These are phyloP conservation scores for Taphrorychus bicolor DNA, from an alignment of 2,888 invertebrate genomes.

Conservation along the genomic window DNA sequence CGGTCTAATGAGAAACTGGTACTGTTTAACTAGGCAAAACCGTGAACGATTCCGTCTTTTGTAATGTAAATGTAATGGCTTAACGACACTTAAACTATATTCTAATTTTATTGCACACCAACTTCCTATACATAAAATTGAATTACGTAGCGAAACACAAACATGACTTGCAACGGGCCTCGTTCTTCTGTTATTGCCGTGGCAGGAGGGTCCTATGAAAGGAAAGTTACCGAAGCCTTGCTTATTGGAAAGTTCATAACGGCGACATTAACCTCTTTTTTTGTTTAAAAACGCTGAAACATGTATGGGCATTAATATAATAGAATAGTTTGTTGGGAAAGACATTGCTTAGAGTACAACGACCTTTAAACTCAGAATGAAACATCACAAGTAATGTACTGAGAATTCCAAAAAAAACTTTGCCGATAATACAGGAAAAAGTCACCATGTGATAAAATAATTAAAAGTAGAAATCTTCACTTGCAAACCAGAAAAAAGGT, in stretches of 20 bases:
- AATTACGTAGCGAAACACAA: not conserved
- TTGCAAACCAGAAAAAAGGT: no score
- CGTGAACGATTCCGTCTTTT: not conserved
- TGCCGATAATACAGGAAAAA: no score
- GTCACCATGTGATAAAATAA: no score
- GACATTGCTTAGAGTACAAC: no score
- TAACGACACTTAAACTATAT: not conserved
- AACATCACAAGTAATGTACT: no score
- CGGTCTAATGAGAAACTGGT: slow-evolving; percentile 1
- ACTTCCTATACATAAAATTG: not conserved
- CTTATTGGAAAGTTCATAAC: not conserved
- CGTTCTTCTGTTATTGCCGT: not conserved
- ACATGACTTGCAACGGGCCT: not conserved
- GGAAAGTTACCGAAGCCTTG: not conserved
- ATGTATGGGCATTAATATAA: no score
- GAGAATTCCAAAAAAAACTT: no score
- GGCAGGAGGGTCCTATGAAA: not conserved
- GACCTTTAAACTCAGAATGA: no score
- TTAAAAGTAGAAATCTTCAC: no score
- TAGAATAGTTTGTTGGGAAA: no score
- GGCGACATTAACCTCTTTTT: no score
- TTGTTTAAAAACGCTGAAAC: no score
- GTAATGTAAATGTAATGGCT: not conserved
- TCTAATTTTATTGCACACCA: not conserved
- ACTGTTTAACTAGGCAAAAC: not conserved